Percentiles rank a stretch among this genome's conserved stretches.
These are phyloP conservation scores for Gymnocypris eckloni DNA, from an alignment of 2,797 vertebrate genomes.

Conservation along the genomic window DNA sequence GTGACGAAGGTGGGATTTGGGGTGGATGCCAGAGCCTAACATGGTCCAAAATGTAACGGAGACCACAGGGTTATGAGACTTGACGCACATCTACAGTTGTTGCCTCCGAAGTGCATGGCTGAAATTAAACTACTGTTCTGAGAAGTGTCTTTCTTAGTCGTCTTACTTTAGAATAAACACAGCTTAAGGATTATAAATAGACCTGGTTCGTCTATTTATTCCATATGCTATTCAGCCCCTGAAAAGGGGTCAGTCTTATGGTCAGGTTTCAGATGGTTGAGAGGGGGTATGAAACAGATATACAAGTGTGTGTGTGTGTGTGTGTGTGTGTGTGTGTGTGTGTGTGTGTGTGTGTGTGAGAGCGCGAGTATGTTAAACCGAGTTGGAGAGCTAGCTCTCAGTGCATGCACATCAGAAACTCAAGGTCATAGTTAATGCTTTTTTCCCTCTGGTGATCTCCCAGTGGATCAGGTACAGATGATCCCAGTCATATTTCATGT, in stretches of 20 bases:
- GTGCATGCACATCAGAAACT: conserved; percentile 72
- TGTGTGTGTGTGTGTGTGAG: conserved; percentile 46
- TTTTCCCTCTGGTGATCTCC: conserved; percentile 67
- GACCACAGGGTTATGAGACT: conserved; percentile 22
- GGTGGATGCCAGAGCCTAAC: conserved; percentile 26
- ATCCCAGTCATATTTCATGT: conserved; percentile 75
- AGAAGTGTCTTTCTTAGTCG: conserved; percentile 60
- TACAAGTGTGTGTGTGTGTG: conserved; percentile 9
- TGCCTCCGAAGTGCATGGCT: conserved; percentile 35
- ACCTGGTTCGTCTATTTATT: conserved; percentile 33
- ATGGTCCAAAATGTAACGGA: conserved; percentile 57
- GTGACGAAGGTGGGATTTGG: conserved; percentile 33
- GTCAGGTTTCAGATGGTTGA: conserved; percentile 46
- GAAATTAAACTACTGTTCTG: conserved; percentile 65
- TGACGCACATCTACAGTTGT: conserved; percentile 49
- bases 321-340: neutral
- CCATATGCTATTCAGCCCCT: conserved; percentile 16
- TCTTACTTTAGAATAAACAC: conserved; percentile 44
- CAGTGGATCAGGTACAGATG: conserved; percentile 67
- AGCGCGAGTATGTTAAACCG: conserved; percentile 7
- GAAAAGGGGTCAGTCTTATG: conserved; percentile 26
- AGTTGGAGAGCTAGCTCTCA: conserved; percentile 66
- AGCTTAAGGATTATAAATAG: conserved; percentile 48
- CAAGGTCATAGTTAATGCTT: conserved; percentile 74
- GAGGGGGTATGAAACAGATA: conserved; percentile 17